Base-by-base conservation (phyloP, 2,888 invertebrate genomes). In the Rosalia funebris region DNA sequence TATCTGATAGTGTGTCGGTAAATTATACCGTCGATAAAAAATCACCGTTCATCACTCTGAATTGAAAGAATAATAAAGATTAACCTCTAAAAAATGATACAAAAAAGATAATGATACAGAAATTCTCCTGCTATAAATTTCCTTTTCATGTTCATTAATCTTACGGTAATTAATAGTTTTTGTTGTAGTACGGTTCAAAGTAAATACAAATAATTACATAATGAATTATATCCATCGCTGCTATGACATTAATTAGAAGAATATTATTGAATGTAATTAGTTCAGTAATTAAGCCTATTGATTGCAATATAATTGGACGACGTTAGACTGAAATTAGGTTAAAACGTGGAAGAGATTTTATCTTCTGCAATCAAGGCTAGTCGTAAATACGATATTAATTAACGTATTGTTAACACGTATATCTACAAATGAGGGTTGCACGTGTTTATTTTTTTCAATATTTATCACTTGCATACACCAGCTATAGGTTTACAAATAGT, bases 91-190 rank as follows among this genome's bases (percentile, higher is more conserved):
- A 50, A 41, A 37, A 39, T 12, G 19, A 11, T 11, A 31, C 17
- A 48, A 47, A 50, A 25, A 4, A 25, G 50, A 20, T 50, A 39
- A 50, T 39, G 39, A 20, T 41, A 37, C 31, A 39, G 15, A 39
- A 41, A 50, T 50, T 34, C 50, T 39, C 4, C 2, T 14, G 50
- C 39, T 31, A 39, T 50, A 50, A 50, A 50, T 50, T 50, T 20
- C 19, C 20, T 50, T 50, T 50, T 19, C 39, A 37, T 15, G 25
- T 39, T 50, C 50, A 50, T 50, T 50, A 50, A 50, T 50, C 50
- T 50, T 50, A 16, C 16, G 17, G n/a, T 50, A 50, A 50, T 50
- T 50, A 50, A 39, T 50, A 50, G 50, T 50, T 50, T 50, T 50
- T 50, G 50, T 50, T 50, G 39, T 20, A 31, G 14, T 39, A 25